Base-by-base conservation (phyloP, 2,797 vertebrate species). In the Phoeniculus purpureus region DNA sequence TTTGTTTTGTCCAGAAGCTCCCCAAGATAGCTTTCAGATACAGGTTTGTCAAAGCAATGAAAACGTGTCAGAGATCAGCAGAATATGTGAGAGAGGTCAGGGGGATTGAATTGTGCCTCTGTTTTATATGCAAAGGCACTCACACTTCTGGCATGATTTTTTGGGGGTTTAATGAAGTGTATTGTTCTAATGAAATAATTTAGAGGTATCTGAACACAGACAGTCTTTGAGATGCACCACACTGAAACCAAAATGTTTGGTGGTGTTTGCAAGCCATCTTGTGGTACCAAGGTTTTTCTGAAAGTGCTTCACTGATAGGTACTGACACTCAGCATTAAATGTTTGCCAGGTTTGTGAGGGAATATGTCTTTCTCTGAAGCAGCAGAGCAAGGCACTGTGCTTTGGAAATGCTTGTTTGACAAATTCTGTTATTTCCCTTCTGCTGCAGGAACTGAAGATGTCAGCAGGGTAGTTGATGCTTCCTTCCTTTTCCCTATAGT, bases 71-170 rank as follows among this genome's bases (percentile, higher is more conserved):
- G 54, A 77, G 20, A 27, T 64, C 55, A 62, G 55, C 55, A 68
- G 50, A 66, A 37, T 6, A 21, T 8, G 7, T 54, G 40, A 70
- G 40, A 70, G 32, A n/a, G 16, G 20, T 15, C 10, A 45, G 14
- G 17, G 17, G 26, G 18, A 52, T 54, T 17, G 8, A 16, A 15
- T 19, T 84, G 4, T 58, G 15, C 54, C 20, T 66, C 5, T 78
- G 16, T 31, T 31, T 21, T 9, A 9, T 15, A 15, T 11, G 20
- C 18, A 23, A 12, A 17, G 11, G 3, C 2, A 4, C 34, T 27
- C 20, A 8, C 15, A 3, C 31, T 67, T 74, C 8, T 51, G 37
- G 8, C 0, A 0, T 47, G 11, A 14, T 65, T 32, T 66, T 23
- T 43, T 48, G 29, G 76, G 26, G 20, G 5, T 64, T 86, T 90